Percentiles rank a stretch among this genome's conserved stretches.
Conservation (phyloP, 2,797 vertebrate genomes). For the Diplodus puntazzo region DNA sequence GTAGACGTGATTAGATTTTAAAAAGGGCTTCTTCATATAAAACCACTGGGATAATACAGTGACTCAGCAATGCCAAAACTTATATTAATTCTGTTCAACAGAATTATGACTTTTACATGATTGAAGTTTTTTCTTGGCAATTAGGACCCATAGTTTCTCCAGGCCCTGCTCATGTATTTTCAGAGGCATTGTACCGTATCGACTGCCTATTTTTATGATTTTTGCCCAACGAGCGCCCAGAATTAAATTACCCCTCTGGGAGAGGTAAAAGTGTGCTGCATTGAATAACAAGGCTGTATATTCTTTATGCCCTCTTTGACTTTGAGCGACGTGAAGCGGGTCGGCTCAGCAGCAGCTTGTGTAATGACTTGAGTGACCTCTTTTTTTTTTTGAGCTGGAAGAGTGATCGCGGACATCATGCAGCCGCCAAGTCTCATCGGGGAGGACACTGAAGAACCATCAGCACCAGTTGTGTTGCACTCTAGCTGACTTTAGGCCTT, state of each 20-base stretch:
- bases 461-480: slow-evolving; percentile 9
- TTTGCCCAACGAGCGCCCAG: slow-evolving; percentile 8
- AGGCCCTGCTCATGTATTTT: slow-evolving; percentile 6
- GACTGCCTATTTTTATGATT: slow-evolving; percentile 16
- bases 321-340: slow-evolving; percentile 28
- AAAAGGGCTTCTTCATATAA: not conserved
- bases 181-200: slow-evolving; percentile 8
- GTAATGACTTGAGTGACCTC: slow-evolving; percentile 23
- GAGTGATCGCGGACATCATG: slow-evolving; percentile 37
- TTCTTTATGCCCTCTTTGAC: slow-evolving; percentile 42
- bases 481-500: slow-evolving; percentile 11
- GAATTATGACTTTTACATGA: slow-evolving; percentile 22
- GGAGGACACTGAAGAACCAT: slow-evolving; percentile 16
- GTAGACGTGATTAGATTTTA: not conserved
- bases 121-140: not conserved
- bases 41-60: not conserved
- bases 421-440: slow-evolving; percentile 16
- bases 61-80: slow-evolving; percentile 11
- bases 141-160: slow-evolving; percentile 9
- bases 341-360: slow-evolving; percentile 18
- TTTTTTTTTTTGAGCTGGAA: not conserved
- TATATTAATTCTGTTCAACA: not conserved
- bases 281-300: slow-evolving; percentile 21
- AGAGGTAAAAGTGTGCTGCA: slow-evolving; percentile 36
- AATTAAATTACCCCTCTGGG: slow-evolving; percentile 17